These are phyloP conservation scores for Meta bourneti DNA, from an alignment of 2,888 invertebrate genomes.

Conservation along the genomic window DNA sequence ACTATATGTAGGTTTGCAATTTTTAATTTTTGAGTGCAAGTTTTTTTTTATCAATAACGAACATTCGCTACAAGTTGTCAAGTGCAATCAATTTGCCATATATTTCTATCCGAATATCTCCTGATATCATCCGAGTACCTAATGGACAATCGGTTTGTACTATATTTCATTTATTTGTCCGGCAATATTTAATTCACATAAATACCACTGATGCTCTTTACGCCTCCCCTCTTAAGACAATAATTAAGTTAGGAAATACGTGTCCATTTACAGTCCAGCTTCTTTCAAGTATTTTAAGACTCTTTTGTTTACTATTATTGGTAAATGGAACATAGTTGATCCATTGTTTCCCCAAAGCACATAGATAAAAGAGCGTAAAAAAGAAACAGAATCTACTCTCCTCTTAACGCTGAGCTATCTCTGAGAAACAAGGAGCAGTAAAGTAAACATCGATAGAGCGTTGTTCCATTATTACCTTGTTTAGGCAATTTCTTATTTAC, in stretches of 20 bases:
- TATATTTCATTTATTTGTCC: no score
- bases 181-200: no score
- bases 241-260: neutral
- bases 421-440: neutral
- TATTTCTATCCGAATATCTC: no score
- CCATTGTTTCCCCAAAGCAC: neutral
- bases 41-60: no score
- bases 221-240: no score
- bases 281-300: neutral
- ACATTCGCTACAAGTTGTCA: no score
- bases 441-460: neutral
- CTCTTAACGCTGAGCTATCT: neutral
- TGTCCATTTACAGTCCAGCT: neutral
- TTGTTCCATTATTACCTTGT: constrained; percentile 25
- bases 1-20: no score
- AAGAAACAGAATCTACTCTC: neutral
- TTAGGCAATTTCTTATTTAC: constrained; percentile 38
- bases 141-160: no score
- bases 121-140: no score
- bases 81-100: no score
- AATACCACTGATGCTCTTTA: no score
- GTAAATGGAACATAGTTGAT: neutral
- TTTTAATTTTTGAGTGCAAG: no score
- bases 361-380: neutral
- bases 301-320: neutral